Base-by-base conservation (phyloP, 1,140 invertebrate genomes). In the Branchinecta lynchi region DNA sequence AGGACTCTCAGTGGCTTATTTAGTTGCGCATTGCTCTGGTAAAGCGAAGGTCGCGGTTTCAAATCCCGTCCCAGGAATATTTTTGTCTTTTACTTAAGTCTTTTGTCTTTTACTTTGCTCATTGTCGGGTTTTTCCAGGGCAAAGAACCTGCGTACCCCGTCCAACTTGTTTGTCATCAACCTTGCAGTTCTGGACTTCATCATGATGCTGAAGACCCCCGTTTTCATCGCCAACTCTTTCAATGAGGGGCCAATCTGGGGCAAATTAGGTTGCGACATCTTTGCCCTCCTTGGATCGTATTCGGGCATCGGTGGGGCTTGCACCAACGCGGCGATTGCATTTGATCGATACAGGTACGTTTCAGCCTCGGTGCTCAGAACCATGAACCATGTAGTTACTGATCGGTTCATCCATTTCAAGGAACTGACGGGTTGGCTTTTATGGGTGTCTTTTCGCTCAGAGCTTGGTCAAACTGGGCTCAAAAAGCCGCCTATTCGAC, bases 111-210 rank as follows among this genome's bases (percentile, higher is more conserved):
- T 44, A 43, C 10, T 17, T 32, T 66, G 60, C 17, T 60, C 20
- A 73, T 76, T 69, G 71, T 66, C 72, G 43, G 3, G 73, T 73
- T 67, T 76, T 80, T 81, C 43, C 78, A 93, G 91, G 70, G 87
- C 89, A 6, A 90, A 91, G 79, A 83, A 83, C 66, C 77, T 95
- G 67, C 82, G 89, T 73, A 94, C 91, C 0, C 89, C 92, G 15
- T 93, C 91, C 8, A 95, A 95, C 75, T 86, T 93, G 78, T 88
- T 94, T 70, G 89, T 94, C 5, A 82, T 94, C 7, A 92, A 93
- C 76, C 78, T 94, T 75, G 90, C 91, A 8, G 80, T 93, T 45
- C 86, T 88, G 72, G 92, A 94, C 77, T 89, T 92, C 74, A 80
- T 90, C 17, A 92, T 92, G 89, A 90, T 92, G 86, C 75, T 86